Base-by-base conservation (phyloP, 1,140 invertebrate species). In the Euglossa dilemma region DNA sequence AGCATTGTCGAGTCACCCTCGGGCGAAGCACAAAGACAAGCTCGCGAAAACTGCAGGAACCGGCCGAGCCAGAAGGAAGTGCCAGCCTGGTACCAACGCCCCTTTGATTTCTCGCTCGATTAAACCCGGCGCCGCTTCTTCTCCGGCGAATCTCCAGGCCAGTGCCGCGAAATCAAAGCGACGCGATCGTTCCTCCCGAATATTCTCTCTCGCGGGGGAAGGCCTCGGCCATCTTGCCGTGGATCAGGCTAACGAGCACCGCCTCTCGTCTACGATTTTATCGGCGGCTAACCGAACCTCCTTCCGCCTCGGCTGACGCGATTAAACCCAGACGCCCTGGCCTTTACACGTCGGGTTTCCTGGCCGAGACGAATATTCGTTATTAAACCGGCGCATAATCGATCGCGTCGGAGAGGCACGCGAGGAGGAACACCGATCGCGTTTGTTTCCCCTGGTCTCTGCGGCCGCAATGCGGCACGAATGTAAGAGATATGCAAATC, bases 1-100 rank as follows among this genome's bases (percentile, higher is more conserved):
- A 82, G 71, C 79, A 85, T 85, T 67, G 78, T 82, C 80, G 82
- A 84, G 85, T 67, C 66, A 89, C 87, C 79, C 88, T 83, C 81
- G 77, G 74, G 59, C 61, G 20, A 16, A 36, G 11, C 45, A 83
- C 73, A 85, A 87, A 87, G 71, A 77, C 43, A 57, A 57, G 72
- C 20, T 67, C 47, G 61, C 50, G 71, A 67, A 56, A 85, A 25
- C 66, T 61, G 59, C 71, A 45, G 56, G 74, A 82, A 70, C 50
- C 50, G 20, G 45, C 20, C 36, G 36, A 63, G 61, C 52, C 23
- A 71, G 63, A 28, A 83, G 59, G 1, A 75, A 43, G 45, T 43
- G 28, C 54, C 50, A 36, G 25, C 18, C 50, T 50, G 50, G 67
- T 59, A 50, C 63, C 18, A 8, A 73, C 50, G 79, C 61, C 81